Base-by-base conservation (phyloP, 2,888 invertebrate genomes). In the Andricus curvator region DNA sequence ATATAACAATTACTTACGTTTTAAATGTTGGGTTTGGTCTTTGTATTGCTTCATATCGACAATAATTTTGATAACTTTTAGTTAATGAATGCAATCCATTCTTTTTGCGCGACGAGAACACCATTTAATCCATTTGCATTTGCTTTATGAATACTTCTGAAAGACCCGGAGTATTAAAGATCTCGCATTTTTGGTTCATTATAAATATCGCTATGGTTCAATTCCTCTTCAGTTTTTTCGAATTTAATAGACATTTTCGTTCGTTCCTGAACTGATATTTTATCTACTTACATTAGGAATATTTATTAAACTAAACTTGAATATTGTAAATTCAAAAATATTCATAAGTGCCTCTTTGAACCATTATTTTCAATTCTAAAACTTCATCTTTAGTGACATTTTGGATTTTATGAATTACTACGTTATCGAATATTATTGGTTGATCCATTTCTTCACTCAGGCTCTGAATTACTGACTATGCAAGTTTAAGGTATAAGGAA, bases 81-180 rank as follows among this genome's bases (percentile, higher is more conserved):
- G 37, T 37, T 96, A 88, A 96, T 92, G 90, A 95, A 96, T 92
- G 92, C 96, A 29, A 29, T 29, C 3, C 2, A 3, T 29, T 29
- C 25, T 29, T 2, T 29, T 29, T 29, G 29, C 29, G 96, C 96
- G 29, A 85, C 82, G 17, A 94, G 87, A n/a, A 85, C 88, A n/a
- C 93, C 94, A 4, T 84, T 87, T 0, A 68, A 83, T 1, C 92
- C 94, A 82, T 90, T 86, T 66, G 93, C 90, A 78, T 94, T 94
- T 4, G 93, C 91, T 77, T 92, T 91, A 1, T 91, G 85, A 8
- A 96, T 90, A 37, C 94, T 94, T 85, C 93, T 91, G 86, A 94
- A 95, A 0, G 90, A 66, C 3, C 93, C 93, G 5, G 91, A 89
- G 85, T 95, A 95, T 74, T 94, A 90, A 85, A 94, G 95, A 5